These are phyloP conservation scores for Clunio marinus DNA, from an alignment of 2,888 invertebrate genomes.

Conservation along the genomic window DNA sequence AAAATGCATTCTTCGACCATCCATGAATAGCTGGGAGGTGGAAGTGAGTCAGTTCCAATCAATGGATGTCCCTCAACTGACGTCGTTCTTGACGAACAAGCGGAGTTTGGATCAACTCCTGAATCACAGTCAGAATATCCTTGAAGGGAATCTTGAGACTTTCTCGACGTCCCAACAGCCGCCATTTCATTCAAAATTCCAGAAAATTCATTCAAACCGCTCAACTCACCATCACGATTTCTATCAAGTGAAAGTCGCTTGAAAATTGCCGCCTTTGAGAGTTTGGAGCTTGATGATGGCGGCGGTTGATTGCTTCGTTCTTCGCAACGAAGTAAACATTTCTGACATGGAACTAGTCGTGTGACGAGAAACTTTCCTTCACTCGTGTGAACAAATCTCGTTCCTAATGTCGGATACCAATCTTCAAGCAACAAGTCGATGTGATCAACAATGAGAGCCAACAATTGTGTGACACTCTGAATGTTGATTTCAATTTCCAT, in stretches of 20 bases:
- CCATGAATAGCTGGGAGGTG: constrained; percentile 66
- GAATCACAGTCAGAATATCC: constrained; percentile 77
- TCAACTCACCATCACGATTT: constrained; percentile 43
- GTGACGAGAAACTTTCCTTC: constrained; percentile 94
- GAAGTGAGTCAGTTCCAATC: constrained; percentile 48
- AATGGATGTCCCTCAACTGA: constrained; percentile 73
- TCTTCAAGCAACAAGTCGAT: constrained; percentile 94
- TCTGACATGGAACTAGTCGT: constrained; percentile 85
- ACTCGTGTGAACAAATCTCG: constrained; percentile 95
- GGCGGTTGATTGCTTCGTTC: constrained; percentile 42
- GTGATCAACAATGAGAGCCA: constrained; percentile 89
- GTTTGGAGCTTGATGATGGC: constrained; percentile 7
- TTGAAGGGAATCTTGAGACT: constrained; percentile 64
- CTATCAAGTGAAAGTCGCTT: constrained; percentile 37
- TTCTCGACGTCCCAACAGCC: constrained; percentile 40
- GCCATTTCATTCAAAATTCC: constrained; percentile 41
- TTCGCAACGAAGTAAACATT: constrained; percentile 64
- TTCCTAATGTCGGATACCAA: constrained; percentile 96
- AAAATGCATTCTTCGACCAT: constrained; percentile 95
- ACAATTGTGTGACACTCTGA: constrained; percentile 72
- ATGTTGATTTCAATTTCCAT: constrained; percentile 73
- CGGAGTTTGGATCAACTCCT: constrained; percentile 78
- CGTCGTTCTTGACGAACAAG: constrained; percentile 74
- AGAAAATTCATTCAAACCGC: constrained; percentile 45
- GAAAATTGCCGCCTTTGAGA: constrained; percentile 25